Evolutionary conservation across 2,113 vertebrate genomes (phyloP).

Genomic region (Poeciliopsis occidentalis): DNA sequence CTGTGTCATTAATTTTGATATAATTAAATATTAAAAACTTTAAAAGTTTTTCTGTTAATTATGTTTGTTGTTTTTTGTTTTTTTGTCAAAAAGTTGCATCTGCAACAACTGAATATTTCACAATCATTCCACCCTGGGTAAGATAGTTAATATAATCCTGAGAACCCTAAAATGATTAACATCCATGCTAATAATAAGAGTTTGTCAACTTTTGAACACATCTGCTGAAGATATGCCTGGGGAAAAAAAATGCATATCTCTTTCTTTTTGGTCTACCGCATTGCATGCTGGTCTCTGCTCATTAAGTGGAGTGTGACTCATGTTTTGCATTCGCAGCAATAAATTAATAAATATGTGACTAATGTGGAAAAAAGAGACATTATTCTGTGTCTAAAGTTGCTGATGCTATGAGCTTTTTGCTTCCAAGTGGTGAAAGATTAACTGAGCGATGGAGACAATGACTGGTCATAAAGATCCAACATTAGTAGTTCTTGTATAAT

Average conservation of each 20-base stretch:
- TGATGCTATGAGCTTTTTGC: not conserved
- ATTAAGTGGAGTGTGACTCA: slow-evolving; percentile 10
- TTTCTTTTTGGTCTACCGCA: slow-evolving; percentile 33
- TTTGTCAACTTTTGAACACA: not conserved
- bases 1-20: too few species aligned
- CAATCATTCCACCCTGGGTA: not conserved
- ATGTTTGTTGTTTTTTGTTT: too few species aligned
- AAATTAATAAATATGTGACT: not conserved
- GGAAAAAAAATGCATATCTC: slow-evolving; percentile 28
- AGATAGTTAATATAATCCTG: not conserved
- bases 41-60: too few species aligned
- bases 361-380: not conserved
- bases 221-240: slow-evolving; percentile 25
- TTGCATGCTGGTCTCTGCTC: slow-evolving; percentile 64
- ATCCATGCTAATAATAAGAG: not conserved
- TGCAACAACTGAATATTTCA: not conserved
- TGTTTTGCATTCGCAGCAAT: slow-evolving; percentile 8
- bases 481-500: not conserved
- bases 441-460: not conserved
- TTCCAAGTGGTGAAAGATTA: not conserved
- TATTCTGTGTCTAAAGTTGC: not conserved
- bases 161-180: not conserved
- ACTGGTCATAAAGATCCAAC: not conserved
- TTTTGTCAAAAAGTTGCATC: not conserved
- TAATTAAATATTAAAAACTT: too few species aligned